phyloP scores from a whole-genome alignment of 92 coral and sea anemone species.

The Hydrozoanthus gracilis region DNA sequence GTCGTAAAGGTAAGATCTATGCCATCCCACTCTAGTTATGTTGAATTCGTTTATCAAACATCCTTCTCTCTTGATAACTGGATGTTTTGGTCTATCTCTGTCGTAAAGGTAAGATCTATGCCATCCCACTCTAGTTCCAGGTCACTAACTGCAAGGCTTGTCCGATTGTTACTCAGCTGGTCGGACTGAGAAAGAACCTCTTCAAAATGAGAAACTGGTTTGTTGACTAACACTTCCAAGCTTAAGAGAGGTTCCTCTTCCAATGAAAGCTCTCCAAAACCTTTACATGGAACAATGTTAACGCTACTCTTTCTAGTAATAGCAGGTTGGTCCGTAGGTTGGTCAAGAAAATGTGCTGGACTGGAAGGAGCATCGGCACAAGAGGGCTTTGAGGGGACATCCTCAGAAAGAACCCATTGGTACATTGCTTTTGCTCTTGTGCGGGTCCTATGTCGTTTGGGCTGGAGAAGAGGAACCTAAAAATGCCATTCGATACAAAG shows the following conservation, averaged over 20 bases:
- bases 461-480: background rate
- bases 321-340: background rate
- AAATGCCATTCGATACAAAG: background rate
- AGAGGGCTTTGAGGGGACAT: background rate
- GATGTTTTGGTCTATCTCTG: background rate
- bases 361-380: background rate
- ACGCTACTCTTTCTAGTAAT: background rate
- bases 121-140: constrained; percentile 44
- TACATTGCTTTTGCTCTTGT: background rate
- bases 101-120: background rate
- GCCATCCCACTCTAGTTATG: constrained; percentile 22
- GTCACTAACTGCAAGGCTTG: constrained; percentile 18
- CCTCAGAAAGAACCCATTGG: constrained; percentile 2
- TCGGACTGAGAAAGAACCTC: background rate
- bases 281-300: background rate
- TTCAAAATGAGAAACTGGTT: background rate
- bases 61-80: constrained; percentile 11
- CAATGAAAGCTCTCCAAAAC: constrained; percentile 1
- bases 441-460: background rate
- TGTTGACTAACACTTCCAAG: background rate
- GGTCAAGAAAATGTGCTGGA: background rate
- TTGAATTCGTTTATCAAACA: background rate
- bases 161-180: constrained; percentile 10
- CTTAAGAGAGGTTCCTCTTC: constrained; percentile 17
- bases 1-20: background rate